A percentile compares a stretch with the other conserved stretches of the same genome.
These are phyloP conservation scores for Molossus molossus DNA, from an alignment of 2,797 vertebrate genomes.

Conservation along the genomic window DNA sequence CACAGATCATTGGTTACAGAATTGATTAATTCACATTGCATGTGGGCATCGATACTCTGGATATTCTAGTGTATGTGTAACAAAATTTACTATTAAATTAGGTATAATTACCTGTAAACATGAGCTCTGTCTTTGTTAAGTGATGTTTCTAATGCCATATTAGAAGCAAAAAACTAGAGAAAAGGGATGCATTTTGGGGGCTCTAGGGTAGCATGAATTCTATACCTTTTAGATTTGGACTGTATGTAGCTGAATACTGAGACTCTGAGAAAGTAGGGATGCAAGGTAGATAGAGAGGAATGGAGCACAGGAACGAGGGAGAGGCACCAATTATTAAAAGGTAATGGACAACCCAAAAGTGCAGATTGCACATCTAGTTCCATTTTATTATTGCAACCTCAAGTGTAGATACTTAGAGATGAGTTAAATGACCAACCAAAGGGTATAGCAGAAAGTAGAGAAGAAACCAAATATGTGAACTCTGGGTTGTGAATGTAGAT, in stretches of 20 bases:
- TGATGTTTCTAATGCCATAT: constrained; percentile 28
- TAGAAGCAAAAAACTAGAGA: constrained; percentile 23
- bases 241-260: background rate
- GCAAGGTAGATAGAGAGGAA: background rate
- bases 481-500: background rate
- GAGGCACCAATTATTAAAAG: background rate
- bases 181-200: background rate
- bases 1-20: constrained; percentile 56
- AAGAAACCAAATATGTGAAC: constrained; percentile 40
- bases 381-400: background rate
- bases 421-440: background rate
- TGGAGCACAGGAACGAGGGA: background rate
- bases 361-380: background rate
- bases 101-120: constrained; percentile 46
- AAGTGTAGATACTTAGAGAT: background rate
- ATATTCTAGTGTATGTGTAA: constrained; percentile 25
- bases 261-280: background rate
- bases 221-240: background rate
- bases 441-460: background rate
- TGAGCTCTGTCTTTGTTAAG: constrained; percentile 56
- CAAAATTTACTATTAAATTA: constrained; percentile 59
- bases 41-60: constrained; percentile 64
- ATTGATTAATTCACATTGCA: constrained; percentile 76
- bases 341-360: background rate
- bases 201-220: background rate